Evolutionary conservation across 2,113 vertebrate species (phyloP).

Genomic region (Cariama cristata): DNA sequence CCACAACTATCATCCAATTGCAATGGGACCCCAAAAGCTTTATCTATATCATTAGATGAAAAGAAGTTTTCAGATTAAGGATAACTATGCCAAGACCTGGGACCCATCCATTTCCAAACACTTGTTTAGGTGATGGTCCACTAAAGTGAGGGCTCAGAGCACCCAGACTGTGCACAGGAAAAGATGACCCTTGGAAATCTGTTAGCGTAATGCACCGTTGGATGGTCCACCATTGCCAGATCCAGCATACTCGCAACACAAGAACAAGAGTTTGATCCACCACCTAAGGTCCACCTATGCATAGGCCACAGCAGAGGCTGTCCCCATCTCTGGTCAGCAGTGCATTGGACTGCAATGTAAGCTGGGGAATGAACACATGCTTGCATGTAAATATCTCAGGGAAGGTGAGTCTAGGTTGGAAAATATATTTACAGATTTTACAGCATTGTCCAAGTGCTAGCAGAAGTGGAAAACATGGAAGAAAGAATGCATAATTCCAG

Average conservation of each 20-base stretch:
- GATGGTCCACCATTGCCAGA: not conserved
- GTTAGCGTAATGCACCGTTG: not conserved
- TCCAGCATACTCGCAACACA: not conserved
- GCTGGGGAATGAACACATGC: not conserved
- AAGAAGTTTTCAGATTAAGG: not conserved
- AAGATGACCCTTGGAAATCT: not conserved
- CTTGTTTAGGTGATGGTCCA: not conserved
- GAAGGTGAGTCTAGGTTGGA: not conserved
- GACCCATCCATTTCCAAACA: not conserved
- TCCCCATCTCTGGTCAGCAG: not conserved
- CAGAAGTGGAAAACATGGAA: not conserved
- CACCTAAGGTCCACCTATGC: not conserved
- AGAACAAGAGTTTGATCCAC: not conserved
- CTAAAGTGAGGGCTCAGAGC: not conserved
- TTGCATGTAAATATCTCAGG: not conserved
- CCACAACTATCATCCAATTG: not conserved
- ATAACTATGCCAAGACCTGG: not conserved
- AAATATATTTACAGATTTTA: not conserved
- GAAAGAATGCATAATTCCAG: not conserved
- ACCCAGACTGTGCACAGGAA: not conserved
- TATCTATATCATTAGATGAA: not conserved
- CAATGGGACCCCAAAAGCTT: not conserved
- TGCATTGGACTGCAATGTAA: not conserved
- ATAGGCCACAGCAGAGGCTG: not conserved
- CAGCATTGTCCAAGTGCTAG: not conserved